A percentile compares a stretch with the other conserved stretches of the same genome.
Evolutionary conservation across 2,888 invertebrate genomes (phyloP).

Genomic region (Drosophila limbata): DNA sequence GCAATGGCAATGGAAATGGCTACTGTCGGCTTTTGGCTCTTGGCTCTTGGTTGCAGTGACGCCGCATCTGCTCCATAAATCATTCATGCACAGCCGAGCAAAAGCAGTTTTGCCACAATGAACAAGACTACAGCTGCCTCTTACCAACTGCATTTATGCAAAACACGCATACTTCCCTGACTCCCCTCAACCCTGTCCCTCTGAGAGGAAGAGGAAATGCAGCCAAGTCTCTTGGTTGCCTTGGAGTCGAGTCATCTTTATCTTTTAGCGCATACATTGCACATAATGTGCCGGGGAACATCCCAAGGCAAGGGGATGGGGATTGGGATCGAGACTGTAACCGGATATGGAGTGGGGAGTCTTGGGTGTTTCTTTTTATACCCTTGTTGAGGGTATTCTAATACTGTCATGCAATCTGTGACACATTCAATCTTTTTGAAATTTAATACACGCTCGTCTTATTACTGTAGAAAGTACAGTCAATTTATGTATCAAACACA

Average conservation of each 20-base stretch:
- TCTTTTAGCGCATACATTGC: conserved; percentile 60
- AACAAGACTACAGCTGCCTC: conserved; percentile 38
- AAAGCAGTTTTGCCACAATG: conserved; percentile 64
- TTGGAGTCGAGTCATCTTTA: conserved; percentile 59
- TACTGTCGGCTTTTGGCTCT: conserved; percentile 7
- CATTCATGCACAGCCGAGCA: conserved; percentile 75
- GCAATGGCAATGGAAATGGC: background rate
- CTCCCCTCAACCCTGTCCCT: background rate
- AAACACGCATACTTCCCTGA: conserved; percentile 46
- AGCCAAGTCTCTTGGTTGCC: conserved; percentile 44
- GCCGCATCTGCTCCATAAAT: conserved; percentile 69
- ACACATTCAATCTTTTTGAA: background rate
- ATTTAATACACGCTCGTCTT: too few relatives aligned
- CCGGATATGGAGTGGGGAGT: conserved; percentile 7
- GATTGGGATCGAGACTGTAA: conserved; percentile 8
- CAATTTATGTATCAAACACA: too few relatives aligned
- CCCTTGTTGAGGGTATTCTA: background rate
- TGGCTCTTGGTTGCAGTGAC: conserved; percentile 36
- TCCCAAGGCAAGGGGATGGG: background rate
- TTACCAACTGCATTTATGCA: conserved; percentile 58
- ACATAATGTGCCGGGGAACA: conserved; percentile 57
- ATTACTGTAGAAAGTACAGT: too few relatives aligned
- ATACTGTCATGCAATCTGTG: background rate
- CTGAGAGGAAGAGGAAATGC: conserved; percentile 3
- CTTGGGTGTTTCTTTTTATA: conserved; percentile 48